phyloP scores from a whole-genome alignment of 2,888 invertebrate genomes.

The Nemotelus pantherinus region DNA sequence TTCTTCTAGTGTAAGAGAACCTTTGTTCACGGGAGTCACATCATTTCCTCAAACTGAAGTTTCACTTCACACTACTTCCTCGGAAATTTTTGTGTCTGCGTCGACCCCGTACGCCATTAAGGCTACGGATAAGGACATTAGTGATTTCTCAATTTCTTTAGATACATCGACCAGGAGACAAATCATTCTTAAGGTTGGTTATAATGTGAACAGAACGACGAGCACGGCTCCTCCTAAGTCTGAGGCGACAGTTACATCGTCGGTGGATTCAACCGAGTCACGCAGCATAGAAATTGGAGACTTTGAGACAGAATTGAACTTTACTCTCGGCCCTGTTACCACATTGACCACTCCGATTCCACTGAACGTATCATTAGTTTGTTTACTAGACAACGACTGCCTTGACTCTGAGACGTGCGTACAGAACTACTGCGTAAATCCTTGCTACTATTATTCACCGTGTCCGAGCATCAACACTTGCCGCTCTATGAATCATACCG shows the following conservation, averaged over 20 bases:
- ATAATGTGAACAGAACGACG: background rate
- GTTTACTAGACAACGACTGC: slow-evolving; percentile 61
- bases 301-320: slow-evolving; percentile 25
- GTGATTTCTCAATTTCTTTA: no score
- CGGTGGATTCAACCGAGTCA: slow-evolving; percentile 33
- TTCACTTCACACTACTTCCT: no score
- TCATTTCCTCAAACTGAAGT: no score
- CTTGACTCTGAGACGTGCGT: slow-evolving; percentile 66
- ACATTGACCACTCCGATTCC: slow-evolving; percentile 48
- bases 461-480: slow-evolving; percentile 65
- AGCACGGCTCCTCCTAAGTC: background rate
- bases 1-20: no score
- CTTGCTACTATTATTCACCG: slow-evolving; percentile 66
- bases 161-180: no score
- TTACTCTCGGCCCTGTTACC: slow-evolving; percentile 30
- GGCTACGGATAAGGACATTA: no score
- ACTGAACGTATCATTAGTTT: slow-evolving; percentile 46
- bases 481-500: slow-evolving; percentile 67
- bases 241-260: slow-evolving; percentile 24
- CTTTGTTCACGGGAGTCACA: no score
- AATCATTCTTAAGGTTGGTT: no score
- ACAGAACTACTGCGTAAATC: slow-evolving; percentile 66
- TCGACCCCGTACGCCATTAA: no score
- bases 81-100: no score
- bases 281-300: slow-evolving; percentile 28